Conservation (phyloP, 2,113 vertebrate species). For the Smithornis capensis region DNA sequence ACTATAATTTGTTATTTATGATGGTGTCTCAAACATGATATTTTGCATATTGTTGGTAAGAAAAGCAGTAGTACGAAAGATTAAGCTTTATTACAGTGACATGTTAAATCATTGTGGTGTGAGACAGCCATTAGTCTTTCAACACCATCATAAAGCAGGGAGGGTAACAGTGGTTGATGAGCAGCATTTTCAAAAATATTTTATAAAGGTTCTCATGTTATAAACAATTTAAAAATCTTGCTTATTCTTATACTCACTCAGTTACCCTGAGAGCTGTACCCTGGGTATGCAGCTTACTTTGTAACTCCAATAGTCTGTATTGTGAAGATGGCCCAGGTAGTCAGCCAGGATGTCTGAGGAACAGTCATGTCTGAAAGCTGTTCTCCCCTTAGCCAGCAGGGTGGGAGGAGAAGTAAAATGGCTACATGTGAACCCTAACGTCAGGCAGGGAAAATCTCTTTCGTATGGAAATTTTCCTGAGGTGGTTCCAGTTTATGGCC, state of each 20-base stretch:
- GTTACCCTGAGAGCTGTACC: background rate
- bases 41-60: background rate
- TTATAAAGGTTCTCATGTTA: background rate
- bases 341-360: background rate
- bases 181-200: background rate
- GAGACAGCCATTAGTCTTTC: background rate
- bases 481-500: background rate
- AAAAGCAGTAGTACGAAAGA: background rate
- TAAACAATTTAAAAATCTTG: background rate
- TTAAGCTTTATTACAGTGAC: background rate
- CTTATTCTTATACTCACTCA: background rate
- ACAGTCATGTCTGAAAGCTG: background rate
- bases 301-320: background rate
- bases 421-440: background rate
- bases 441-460: background rate
- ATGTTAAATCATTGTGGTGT: background rate
- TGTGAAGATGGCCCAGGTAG: background rate
- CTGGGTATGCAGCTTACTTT: background rate
- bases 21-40: background rate
- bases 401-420: background rate
- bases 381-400: background rate
- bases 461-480: background rate
- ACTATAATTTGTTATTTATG: background rate
- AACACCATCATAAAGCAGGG: background rate
- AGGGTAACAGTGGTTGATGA: background rate